Conservation (phyloP, 1,140 invertebrate genomes). For the Teleogryllus occipitalis region DNA sequence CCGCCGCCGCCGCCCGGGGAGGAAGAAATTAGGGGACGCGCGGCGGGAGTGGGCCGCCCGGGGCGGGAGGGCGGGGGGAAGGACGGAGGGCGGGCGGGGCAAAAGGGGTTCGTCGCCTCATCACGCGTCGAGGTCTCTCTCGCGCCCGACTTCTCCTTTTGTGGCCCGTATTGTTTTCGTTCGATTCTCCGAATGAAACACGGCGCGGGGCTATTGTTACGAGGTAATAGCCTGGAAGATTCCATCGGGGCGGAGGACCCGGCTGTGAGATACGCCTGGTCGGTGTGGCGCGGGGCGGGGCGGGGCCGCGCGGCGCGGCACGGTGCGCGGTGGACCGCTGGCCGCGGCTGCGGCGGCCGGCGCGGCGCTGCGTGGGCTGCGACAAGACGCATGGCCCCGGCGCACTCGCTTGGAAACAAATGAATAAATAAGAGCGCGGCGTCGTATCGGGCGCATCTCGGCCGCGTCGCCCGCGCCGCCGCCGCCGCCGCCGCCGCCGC, state of each 20-base stretch:
- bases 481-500: too few species aligned
- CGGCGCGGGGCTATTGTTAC: background rate
- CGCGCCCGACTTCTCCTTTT: background rate
- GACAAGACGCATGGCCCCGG: background rate
- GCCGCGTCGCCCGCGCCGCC: too few species aligned
- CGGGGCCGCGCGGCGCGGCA: background rate
- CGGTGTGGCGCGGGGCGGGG: too few species aligned
- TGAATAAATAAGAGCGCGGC: background rate
- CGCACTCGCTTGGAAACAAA: background rate
- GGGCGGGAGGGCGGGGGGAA: background rate
- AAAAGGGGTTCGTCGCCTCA: background rate
- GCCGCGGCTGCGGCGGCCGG: too few species aligned
- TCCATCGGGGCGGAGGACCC: background rate
- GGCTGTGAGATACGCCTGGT: background rate
- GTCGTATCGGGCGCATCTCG: background rate
- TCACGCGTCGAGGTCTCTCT: background rate
- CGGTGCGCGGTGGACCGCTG: background rate
- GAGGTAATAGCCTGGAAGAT: constrained; percentile 1
- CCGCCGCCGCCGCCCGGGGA: too few species aligned
- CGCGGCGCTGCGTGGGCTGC: background rate
- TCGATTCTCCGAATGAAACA: constrained; percentile 1
- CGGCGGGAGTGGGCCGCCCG: background rate
- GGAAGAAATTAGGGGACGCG: too few species aligned
- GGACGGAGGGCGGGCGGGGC: background rate
- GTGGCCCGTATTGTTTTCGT: constrained; percentile 3